Conservation (phyloP, 2,888 invertebrate genomes). For the Dynastes grantii region DNA sequence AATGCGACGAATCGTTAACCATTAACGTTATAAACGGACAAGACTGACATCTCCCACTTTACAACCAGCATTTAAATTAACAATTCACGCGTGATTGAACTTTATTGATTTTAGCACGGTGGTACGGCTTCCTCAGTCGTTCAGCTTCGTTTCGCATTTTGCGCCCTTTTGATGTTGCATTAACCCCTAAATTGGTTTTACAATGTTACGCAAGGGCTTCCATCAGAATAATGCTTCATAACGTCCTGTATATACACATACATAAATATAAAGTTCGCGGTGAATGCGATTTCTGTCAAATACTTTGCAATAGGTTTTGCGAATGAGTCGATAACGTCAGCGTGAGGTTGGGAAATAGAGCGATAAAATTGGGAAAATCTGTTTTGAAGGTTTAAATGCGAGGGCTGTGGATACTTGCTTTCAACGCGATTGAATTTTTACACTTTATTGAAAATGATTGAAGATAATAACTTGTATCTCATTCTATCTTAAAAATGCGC, state of each 20-base stretch:
- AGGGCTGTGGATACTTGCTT: too few relatives aligned
- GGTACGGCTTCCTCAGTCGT: slow-evolving; percentile 34
- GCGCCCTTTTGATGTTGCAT: slow-evolving; percentile 49
- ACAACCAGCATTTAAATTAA: slow-evolving; percentile 47
- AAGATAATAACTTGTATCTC: too few relatives aligned
- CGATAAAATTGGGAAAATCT: too few relatives aligned
- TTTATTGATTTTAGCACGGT: slow-evolving; percentile 50
- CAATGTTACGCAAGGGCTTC: slow-evolving; percentile 35
- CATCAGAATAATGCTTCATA: slow-evolving; percentile 3
- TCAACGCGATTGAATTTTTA: too few relatives aligned
- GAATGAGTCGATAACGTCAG: not conserved
- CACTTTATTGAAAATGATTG: too few relatives aligned
- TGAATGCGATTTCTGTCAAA: slow-evolving; percentile 1
- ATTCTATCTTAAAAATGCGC: too few relatives aligned
- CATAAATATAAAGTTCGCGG: not conserved
- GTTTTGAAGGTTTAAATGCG: too few relatives aligned
- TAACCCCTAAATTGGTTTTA: slow-evolving; percentile 46
- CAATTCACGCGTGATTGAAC: slow-evolving; percentile 53
- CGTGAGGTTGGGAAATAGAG: not conserved
- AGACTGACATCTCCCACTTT: slow-evolving; percentile 9
- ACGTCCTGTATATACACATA: not conserved
- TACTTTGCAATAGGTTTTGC: slow-evolving; percentile 2
- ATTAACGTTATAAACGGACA: slow-evolving; percentile 13
- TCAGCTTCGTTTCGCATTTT: slow-evolving; percentile 47
- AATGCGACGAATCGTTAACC: not conserved